Evolutionary conservation across 2,113 vertebrate species (phyloP), one percentile per base, ranked within the genome.

Genomic region (Lontra canadensis): DNA sequence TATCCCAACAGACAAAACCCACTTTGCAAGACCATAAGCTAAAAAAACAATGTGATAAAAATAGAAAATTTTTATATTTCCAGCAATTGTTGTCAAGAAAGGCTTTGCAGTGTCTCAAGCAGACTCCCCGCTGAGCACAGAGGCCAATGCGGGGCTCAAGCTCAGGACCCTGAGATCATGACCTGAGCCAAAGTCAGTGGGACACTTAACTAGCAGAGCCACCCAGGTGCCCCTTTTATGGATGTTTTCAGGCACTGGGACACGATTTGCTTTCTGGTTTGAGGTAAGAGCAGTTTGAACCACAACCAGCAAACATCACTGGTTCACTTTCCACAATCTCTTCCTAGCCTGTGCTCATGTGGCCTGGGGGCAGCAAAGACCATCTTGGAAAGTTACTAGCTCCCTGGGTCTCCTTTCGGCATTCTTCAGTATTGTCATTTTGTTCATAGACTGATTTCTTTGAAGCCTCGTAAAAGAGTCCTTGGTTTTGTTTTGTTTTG

Each of bases 191-290:
- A 36, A 69, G 10, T 69, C 67, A 69, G 13, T 21, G 17, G 34
- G 67, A 36, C 67, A 69, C 8, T 69, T 69, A 69, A 69, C 8
- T 10, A 69, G 8, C 8, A 10, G 13, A 69, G 34, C 67, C 34
- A 36, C n/a, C 7, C 67, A 69, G 34, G 34, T n/a, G 17, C 34
- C 29, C 67, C 67, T 69, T 39, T 81, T 87, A 63, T 42, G 36
- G 6, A 21, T 88, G 65, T 87, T 81, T 94, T 78, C 52, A 65
- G 79, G 44, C 49, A 69, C 49, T 79, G 31, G 14, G 23, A 21
- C 63, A 85, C 79, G 42, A 71, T 73, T 91, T 95, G 44, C 39
- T 93, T 89, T 91, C 20, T 67, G 7, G 9, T 52, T 83, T 90
- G 76, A 85, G 36, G 29, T 80, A 76, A 76, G 36, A 80, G 47